phyloP scores from a whole-genome alignment of 2,888 invertebrate genomes.

The Brachylomia viminalis region DNA sequence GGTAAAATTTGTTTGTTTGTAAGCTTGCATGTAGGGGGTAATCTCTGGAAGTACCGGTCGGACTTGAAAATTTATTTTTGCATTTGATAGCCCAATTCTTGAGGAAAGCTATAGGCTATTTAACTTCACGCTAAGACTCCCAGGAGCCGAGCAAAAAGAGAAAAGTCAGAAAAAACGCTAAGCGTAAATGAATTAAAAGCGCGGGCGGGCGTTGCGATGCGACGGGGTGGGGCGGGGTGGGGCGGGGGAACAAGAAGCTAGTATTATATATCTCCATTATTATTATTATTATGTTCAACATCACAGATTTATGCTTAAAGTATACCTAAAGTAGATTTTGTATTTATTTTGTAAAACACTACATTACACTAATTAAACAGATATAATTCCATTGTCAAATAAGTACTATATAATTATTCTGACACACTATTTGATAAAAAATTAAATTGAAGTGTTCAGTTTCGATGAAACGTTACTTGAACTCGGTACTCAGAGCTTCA shows the following conservation, averaged over 20 bases:
- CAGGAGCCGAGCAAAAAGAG: too few relatives aligned
- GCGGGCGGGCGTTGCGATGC: too few relatives aligned
- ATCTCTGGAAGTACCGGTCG: too few relatives aligned
- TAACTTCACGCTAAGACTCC: too few relatives aligned
- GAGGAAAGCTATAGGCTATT: too few relatives aligned
- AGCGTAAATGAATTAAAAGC: too few relatives aligned
- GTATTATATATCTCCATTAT: not conserved
- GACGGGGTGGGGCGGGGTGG: too few relatives aligned
- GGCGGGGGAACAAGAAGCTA: not conserved
- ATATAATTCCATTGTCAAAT: not conserved
- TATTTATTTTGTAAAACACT: not conserved
- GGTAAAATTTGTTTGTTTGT: not conserved
- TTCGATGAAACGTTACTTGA: not conserved
- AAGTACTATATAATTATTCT: not conserved
- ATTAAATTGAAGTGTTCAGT: too few relatives aligned
- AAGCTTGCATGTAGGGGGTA: too few relatives aligned
- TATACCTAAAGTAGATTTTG: not conserved
- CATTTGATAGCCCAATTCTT: too few relatives aligned
- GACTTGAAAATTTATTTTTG: too few relatives aligned
- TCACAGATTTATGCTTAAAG: constrained; percentile 1
- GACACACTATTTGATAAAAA: not conserved
- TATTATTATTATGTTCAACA: not conserved
- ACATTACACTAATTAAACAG: not conserved
- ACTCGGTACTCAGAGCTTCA: not conserved
- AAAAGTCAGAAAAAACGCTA: too few relatives aligned